Percentiles rank a stretch among this genome's conserved stretches.
These are phyloP conservation scores for Lepus oiostolus DNA, from an alignment of 2,797 vertebrate species.

Conservation along the genomic window DNA sequence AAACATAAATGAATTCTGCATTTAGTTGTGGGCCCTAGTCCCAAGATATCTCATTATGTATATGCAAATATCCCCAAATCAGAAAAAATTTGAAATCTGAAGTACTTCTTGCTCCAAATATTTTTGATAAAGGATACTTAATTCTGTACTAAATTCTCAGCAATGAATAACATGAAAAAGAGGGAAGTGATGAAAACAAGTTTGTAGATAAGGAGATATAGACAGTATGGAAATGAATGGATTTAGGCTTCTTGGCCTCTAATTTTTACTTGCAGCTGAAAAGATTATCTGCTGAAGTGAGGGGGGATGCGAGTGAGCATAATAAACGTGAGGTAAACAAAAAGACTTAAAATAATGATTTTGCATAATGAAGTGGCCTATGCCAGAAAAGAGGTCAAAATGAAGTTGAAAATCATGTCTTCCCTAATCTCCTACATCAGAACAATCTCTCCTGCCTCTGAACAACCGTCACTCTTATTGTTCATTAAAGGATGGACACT, in stretches of 20 bases:
- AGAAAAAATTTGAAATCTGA: too few relatives aligned
- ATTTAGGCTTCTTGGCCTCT: constrained; percentile 36
- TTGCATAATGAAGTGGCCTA: background rate
- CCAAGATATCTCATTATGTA: too few relatives aligned
- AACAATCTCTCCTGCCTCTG: constrained; percentile 13
- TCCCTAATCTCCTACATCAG: constrained; percentile 27
- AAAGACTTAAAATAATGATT: constrained; percentile 49
- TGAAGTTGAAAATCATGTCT: constrained; percentile 4
- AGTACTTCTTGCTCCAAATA: too few relatives aligned
- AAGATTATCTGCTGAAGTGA: constrained; percentile 41
- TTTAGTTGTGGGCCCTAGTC: too few relatives aligned
- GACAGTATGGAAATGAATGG: background rate
- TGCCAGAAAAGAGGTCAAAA: background rate
- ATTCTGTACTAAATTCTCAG: constrained; percentile 43
- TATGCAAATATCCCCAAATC: too few relatives aligned
- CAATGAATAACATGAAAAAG: constrained; percentile 33
- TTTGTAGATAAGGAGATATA: constrained; percentile 13
- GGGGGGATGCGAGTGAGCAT: background rate
- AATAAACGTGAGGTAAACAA: background rate
- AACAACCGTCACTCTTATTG: background rate
- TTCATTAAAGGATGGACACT: background rate
- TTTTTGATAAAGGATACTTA: too few relatives aligned
- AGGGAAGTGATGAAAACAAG: constrained; percentile 47
- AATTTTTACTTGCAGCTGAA: background rate
- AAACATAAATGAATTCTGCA: too few relatives aligned